Base-by-base conservation (phyloP, 2,113 vertebrate genomes). In the Mionectes macconnelli region DNA sequence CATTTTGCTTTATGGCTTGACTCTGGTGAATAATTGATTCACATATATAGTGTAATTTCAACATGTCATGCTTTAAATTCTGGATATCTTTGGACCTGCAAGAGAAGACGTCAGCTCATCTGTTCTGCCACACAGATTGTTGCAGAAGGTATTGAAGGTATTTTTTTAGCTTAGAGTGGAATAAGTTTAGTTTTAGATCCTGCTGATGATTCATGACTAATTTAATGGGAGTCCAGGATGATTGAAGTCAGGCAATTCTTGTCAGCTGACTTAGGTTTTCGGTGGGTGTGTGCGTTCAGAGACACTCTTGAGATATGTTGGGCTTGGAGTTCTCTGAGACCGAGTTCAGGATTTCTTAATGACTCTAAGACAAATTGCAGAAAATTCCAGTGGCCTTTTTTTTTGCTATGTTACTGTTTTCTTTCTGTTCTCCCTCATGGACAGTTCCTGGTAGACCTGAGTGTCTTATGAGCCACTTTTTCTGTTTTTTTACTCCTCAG, bases 211-310 rank as follows among this genome's bases (percentile, higher is more conserved):
- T 27, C 39, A 50, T 73, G 68, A 73, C 42, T 73, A 73, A 77
- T 87, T 87, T 73, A 84, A 69, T 30, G 45, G 23, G 27, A 68
- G 37, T 68, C 50, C 64, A 39, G 18, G 59, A 40, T 87, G 42
- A 59, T 30, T 87, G 30, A 92, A 90, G 37, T 69, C 64, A 90
- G 69, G 64, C 74, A 87, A 12, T 77, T 86, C 66, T 87, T 87
- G 63, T 90, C 68, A 92, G n/a, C 49, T 84, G 85, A 47, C 20
- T 64, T 73, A 45, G 5, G 40, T 68, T 93, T 86, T 63, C 84
- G 59, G 35, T 79, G 40, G n/a, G 53, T 49, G 53, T 93, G 44
- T 93, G 37, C 4, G 3, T 84, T 80, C 53, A 84, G 74, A 63
- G 53, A 73, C 44, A 55, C 40, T 35, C 21, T 55, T 37, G 49